phyloP scores from a whole-genome alignment of 1,140 invertebrate species.

The Drosophila elegans region DNA sequence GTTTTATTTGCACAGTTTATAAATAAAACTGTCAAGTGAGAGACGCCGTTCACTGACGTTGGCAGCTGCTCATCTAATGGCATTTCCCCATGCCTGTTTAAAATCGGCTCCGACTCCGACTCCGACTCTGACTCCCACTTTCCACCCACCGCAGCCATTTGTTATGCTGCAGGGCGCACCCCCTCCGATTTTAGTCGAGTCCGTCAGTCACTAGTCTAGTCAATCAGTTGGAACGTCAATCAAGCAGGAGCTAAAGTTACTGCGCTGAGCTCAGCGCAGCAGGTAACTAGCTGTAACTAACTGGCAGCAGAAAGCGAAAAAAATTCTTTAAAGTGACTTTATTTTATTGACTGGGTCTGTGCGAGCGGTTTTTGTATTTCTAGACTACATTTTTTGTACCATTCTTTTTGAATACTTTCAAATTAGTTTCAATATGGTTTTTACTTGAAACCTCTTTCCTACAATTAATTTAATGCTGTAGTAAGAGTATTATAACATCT shows the following conservation, averaged over 20 bases:
- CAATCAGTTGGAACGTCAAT: slow-evolving; percentile 60
- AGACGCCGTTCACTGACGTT: slow-evolving; percentile 58
- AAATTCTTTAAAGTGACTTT: slow-evolving; percentile 3
- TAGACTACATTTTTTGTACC: no score
- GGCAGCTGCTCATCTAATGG: slow-evolving; percentile 72
- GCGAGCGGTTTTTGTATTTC: no score
- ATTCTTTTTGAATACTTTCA: no score
- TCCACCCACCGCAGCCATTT: slow-evolving; percentile 41
- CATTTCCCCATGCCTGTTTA: slow-evolving; percentile 58
- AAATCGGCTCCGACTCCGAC: slow-evolving; percentile 15
- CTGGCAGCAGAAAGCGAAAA: slow-evolving; percentile 37
- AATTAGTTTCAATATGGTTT: no score
- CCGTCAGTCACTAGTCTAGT: slow-evolving; percentile 52
- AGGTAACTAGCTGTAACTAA: slow-evolving; percentile 62
- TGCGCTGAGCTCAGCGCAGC: slow-evolving; percentile 46
- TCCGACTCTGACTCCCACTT: not conserved
- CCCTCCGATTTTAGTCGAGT: slow-evolving; percentile 37
- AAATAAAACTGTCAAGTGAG: slow-evolving; percentile 77
- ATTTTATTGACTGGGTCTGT: not conserved
- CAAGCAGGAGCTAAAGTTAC: slow-evolving; percentile 49
- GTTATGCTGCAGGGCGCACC: slow-evolving; percentile 40
- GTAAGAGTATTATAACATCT: no score
- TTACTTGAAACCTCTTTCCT: no score
- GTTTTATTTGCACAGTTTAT: slow-evolving; percentile 82
- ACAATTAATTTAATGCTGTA: no score